These are phyloP conservation scores for Sebastes variabilis DNA, from an alignment of 2,797 vertebrate genomes.

Conservation along the genomic window DNA sequence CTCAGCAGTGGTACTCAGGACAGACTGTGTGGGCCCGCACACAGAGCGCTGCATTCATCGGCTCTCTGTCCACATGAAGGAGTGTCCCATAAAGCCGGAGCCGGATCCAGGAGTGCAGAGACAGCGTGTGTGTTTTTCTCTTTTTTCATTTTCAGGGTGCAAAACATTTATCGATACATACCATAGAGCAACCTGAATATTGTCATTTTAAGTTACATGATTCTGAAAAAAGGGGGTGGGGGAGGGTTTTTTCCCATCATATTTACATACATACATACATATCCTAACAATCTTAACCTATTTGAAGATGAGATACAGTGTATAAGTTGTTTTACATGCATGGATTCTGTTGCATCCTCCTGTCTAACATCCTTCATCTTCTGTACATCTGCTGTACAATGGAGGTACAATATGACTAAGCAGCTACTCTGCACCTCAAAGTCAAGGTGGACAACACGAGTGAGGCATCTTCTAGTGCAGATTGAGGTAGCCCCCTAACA, in stretches of 20 bases:
- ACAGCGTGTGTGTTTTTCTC: conserved; percentile 38
- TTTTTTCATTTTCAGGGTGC: conserved; percentile 70
- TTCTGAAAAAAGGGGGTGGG: conserved; percentile 63
- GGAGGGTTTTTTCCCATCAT: conserved; percentile 41
- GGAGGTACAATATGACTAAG: conserved; percentile 62
- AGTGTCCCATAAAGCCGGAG: conserved; percentile 57
- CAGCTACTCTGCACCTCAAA: conserved; percentile 71
- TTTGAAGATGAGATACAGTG: conserved; percentile 75
- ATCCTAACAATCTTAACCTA: conserved; percentile 77
- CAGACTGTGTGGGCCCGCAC: conserved; percentile 74
- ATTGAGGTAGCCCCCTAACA: conserved; percentile 74
- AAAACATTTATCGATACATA: conserved; percentile 81
- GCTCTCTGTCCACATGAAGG: conserved; percentile 57
- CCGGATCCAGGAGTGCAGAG: conserved; percentile 63
- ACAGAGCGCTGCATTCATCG: conserved; percentile 61
- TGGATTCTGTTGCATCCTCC: conserved; percentile 65
- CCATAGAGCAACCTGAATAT: conserved; percentile 81
- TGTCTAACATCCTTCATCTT: conserved; percentile 55
- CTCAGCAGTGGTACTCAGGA: conserved; percentile 57
- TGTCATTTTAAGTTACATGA: conserved; percentile 74
- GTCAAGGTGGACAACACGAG: conserved; percentile 65
- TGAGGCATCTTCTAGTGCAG: conserved; percentile 76
- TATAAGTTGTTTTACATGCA: conserved; percentile 81
- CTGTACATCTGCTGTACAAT: conserved; percentile 62
- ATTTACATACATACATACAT: conserved; percentile 84